phyloP scores from a whole-genome alignment of 2,797 vertebrate genomes.

The Falco biarmicus region DNA sequence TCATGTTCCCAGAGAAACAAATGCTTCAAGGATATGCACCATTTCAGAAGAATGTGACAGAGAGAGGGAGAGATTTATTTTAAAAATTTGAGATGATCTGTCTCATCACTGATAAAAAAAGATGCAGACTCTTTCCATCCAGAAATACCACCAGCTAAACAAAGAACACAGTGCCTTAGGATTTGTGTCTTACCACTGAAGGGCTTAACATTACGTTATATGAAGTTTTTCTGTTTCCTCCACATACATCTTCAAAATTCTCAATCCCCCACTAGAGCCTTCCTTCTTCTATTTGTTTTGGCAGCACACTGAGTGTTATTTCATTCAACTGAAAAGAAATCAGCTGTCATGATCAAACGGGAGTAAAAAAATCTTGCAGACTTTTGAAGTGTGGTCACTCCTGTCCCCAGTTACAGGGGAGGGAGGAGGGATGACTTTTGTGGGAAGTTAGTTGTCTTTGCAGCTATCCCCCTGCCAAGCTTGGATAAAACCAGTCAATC shows the following conservation, averaged over 20 bases:
- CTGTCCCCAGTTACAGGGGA: background rate
- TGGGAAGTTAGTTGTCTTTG: background rate
- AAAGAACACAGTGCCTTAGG: background rate
- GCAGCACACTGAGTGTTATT: background rate
- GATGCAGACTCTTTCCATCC: background rate
- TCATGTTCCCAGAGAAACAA: constrained; percentile 63
- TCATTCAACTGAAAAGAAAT: background rate
- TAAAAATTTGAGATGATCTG: constrained; percentile 16
- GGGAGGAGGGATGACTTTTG: background rate
- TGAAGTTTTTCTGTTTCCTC: background rate
- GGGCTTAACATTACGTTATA: background rate
- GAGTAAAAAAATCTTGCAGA: background rate
- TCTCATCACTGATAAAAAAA: constrained; percentile 12
- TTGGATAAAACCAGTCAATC: background rate
- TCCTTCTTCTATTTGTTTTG: background rate
- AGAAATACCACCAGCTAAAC: constrained; percentile 7
- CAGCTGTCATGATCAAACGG: background rate
- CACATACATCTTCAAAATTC: background rate
- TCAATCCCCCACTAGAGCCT: background rate
- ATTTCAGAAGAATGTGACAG: constrained; percentile 70
- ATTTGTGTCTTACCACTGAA: background rate
- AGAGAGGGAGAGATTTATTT: constrained; percentile 46
- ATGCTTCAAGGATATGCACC: constrained; percentile 59
- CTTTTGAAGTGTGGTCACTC: background rate
- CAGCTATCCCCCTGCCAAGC: background rate